Conservation (phyloP, 2,888 invertebrate genomes). For the Phyllotreta striolata region DNA sequence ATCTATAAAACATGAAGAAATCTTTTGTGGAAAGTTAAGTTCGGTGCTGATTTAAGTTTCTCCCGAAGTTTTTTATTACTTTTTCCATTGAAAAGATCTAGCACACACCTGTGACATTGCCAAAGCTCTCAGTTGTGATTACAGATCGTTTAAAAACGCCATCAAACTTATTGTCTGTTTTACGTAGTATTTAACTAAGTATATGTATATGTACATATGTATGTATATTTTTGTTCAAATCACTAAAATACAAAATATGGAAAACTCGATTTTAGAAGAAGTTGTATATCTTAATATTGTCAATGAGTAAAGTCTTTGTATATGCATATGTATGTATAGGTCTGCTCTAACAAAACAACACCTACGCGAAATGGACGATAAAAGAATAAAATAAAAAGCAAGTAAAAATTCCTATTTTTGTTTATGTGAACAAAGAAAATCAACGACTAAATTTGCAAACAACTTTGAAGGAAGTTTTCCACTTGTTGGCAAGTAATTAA, state of each 20-base stretch:
- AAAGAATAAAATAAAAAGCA: neutral
- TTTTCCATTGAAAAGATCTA: constrained; percentile 12
- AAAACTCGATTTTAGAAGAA: too few species aligned
- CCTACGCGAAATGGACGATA: too few species aligned
- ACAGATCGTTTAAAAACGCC: constrained; percentile 3
- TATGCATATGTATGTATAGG: too few species aligned
- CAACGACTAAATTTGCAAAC: constrained; percentile 9
- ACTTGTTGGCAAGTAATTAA: constrained; percentile 12
- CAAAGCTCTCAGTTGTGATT: constrained; percentile 15
- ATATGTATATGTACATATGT: too few species aligned
- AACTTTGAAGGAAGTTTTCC: constrained; percentile 12
- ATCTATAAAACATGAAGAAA: constrained; percentile 17
- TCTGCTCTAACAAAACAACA: too few species aligned
- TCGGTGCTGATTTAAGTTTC: constrained; percentile 12
- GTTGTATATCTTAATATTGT: too few species aligned
- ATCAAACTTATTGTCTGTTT: constrained; percentile 4
- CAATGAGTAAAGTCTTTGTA: too few species aligned
- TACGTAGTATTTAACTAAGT: neutral
- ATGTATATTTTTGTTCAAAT: constrained; percentile 2
- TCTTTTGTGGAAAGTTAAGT: constrained; percentile 14
- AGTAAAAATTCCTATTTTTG: constrained; percentile 10
- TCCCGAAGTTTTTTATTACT: constrained; percentile 8
- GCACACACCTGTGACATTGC: constrained; percentile 11
- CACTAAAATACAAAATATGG: too few species aligned
- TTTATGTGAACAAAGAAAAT: constrained; percentile 9